phyloP scores from a whole-genome alignment of 2,888 invertebrate species.

The Harpagoxenus sublaevis region DNA sequence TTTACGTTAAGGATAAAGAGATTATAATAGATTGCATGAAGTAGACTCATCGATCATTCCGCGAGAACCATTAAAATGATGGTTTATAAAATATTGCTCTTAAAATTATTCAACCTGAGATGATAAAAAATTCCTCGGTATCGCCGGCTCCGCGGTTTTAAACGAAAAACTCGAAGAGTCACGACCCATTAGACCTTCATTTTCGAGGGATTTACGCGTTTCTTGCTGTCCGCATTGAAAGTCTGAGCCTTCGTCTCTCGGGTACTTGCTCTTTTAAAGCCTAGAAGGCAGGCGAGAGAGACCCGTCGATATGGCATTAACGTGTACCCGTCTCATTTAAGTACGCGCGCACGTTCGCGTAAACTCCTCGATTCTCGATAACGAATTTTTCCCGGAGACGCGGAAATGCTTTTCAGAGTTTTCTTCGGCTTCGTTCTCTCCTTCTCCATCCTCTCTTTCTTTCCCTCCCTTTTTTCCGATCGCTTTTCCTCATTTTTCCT shows the following conservation, averaged over 20 bases:
- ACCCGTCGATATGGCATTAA: slow-evolving; percentile 61
- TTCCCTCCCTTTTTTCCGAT: neutral
- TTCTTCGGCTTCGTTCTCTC: slow-evolving; percentile 22
- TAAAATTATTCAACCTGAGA: neutral
- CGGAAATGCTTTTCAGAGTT: slow-evolving; percentile 73
- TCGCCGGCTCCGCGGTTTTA: neutral
- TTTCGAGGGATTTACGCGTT: slow-evolving; percentile 36
- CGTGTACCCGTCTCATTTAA: slow-evolving; percentile 74
- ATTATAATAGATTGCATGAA: neutral
- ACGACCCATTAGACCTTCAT: slow-evolving; percentile 50
- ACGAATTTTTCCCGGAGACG: slow-evolving; percentile 76
- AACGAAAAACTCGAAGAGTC: slow-evolving; percentile 37
- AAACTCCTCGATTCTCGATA: slow-evolving; percentile 78
- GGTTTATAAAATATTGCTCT: slow-evolving; percentile 11
- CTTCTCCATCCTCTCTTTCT: neutral
- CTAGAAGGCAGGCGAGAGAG: slow-evolving; percentile 18
- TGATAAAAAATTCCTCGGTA: slow-evolving; percentile 11
- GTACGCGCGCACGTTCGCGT: slow-evolving; percentile 74
- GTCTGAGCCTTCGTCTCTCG: neutral
- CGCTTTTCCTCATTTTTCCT: neutral
- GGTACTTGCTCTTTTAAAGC: slow-evolving; percentile 31
- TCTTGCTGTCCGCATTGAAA: slow-evolving; percentile 48
- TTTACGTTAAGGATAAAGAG: neutral
- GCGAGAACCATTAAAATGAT: neutral
- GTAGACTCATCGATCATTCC: neutral